A percentile compares a stretch with the other conserved stretches of the same genome.
These are phyloP conservation scores for Cheiracanthium punctorium DNA, from an alignment of 2,888 invertebrate species.

Conservation along the genomic window DNA sequence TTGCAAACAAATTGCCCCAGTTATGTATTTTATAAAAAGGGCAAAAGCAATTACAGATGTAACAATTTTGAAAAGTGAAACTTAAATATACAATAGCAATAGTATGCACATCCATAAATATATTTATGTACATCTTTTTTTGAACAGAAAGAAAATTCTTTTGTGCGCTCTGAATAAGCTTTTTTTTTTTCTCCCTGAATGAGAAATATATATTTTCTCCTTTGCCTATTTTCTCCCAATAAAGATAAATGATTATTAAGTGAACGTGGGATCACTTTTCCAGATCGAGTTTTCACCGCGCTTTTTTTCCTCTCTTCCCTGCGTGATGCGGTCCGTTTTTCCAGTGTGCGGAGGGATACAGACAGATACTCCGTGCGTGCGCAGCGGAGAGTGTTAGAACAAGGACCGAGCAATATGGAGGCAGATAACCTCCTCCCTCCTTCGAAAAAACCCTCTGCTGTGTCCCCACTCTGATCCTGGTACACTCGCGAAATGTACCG, in stretches of 20 bases:
- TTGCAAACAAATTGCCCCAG: no score
- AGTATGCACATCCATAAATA: no score
- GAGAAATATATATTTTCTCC: background rate
- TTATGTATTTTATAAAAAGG: no score
- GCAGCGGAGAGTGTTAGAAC: slow-evolving; percentile 32
- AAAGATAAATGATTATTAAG: slow-evolving; percentile 3
- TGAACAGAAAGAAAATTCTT: no score
- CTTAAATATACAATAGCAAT: no score
- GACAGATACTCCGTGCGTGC: slow-evolving; percentile 36
- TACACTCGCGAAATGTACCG: background rate
- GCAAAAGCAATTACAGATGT: no score
- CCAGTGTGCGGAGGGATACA: slow-evolving; percentile 43
- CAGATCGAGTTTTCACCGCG: background rate
- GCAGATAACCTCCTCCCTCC: slow-evolving; percentile 24
- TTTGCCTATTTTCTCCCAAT: background rate
- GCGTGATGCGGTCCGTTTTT: background rate
- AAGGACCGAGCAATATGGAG: slow-evolving; percentile 29
- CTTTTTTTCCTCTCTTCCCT: background rate
- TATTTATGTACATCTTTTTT: no score
- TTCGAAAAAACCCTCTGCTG: slow-evolving; percentile 1
- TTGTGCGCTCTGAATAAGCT: no score
- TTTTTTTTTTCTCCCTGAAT: background rate
- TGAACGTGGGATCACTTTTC: slow-evolving; percentile 4
- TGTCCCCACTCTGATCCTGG: background rate
- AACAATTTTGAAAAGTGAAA: no score